Percentiles rank a stretch among this genome's conserved stretches.
phyloP scores from a whole-genome alignment of 30 jellyfish, hydroid and myxozoan species.

The Cassiopea andromeda region DNA sequence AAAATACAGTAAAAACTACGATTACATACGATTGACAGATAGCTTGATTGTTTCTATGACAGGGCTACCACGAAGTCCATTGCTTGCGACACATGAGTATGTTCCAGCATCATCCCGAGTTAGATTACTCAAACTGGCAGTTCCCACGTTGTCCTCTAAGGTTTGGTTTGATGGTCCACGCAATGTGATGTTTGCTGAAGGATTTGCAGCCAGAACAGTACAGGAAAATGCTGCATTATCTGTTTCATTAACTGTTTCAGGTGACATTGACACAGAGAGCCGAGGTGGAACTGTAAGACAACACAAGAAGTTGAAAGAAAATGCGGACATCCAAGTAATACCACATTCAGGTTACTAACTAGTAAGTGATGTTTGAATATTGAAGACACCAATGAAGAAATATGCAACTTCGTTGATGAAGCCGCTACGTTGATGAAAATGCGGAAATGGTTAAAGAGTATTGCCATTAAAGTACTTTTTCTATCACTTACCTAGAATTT shows the following conservation, averaged over 20 bases:
- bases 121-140: slow-evolving; percentile 5
- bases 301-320: neutral
- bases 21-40: slow-evolving; percentile 45
- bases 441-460: neutral
- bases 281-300: slow-evolving; percentile 52
- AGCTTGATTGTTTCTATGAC: slow-evolving; percentile 9
- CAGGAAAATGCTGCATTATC: slow-evolving; percentile 33
- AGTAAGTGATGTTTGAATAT: no score
- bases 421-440: no score
- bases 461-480: neutral
- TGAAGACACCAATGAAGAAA: no score
- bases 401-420: no score
- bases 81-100: slow-evolving; percentile 47
- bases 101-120: slow-evolving; percentile 46
- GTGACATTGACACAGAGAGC: slow-evolving; percentile 30
- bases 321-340: neutral
- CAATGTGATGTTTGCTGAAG: slow-evolving; percentile 33
- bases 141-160: slow-evolving; percentile 8
- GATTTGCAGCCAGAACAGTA: slow-evolving; percentile 52
- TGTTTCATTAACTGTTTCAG: slow-evolving; percentile 20
- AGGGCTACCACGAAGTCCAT: slow-evolving; percentile 50
- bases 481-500: slow-evolving; percentile 3
- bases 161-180: neutral
- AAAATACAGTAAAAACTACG: no score
- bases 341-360: neutral